These are phyloP conservation scores for Prochilodus magdalenae DNA, from an alignment of 2,113 vertebrate genomes.

Conservation along the genomic window DNA sequence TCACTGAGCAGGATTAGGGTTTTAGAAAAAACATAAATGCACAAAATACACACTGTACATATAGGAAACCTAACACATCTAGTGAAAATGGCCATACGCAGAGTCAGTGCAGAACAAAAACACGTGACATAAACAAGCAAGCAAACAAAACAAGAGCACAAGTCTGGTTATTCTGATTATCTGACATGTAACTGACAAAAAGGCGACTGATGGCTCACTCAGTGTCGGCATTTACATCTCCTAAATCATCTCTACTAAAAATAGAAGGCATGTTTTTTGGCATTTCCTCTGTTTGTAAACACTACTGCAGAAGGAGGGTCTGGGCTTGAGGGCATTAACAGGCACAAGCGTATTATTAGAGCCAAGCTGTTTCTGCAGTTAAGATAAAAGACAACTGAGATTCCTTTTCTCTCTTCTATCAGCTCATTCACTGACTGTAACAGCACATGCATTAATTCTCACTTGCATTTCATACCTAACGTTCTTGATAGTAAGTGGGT, in stretches of 20 bases:
- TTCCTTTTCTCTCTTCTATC: not conserved
- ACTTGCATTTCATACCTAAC: not conserved
- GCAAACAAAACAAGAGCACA: not conserved
- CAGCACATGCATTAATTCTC: not conserved
- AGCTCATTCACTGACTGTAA: not conserved
- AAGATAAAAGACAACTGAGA: not conserved
- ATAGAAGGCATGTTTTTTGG: constrained; percentile 6
- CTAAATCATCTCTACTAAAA: constrained; percentile 26
- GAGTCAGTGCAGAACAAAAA: too few relatives aligned
- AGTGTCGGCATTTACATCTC: constrained; percentile 14
- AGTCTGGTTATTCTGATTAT: not conserved
- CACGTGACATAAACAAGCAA: not conserved
- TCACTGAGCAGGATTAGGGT: constrained; percentile 18
- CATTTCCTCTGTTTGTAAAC: constrained; percentile 13
- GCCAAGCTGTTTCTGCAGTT: not conserved
- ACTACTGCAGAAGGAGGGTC: not conserved
- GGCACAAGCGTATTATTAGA: constrained; percentile 19
- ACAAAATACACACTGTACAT: not conserved
- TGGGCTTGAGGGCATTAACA: constrained; percentile 18
- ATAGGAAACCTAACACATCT: not conserved
- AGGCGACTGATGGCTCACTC: constrained; percentile 29
- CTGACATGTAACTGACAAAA: not conserved
- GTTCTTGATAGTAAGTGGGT: not conserved
- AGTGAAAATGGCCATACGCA: not conserved
- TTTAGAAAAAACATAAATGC: constrained; percentile 20